Evolutionary conservation across 2,113 vertebrate species (phyloP).

Genomic region (Hypocryptadius cinnamomeus): DNA sequence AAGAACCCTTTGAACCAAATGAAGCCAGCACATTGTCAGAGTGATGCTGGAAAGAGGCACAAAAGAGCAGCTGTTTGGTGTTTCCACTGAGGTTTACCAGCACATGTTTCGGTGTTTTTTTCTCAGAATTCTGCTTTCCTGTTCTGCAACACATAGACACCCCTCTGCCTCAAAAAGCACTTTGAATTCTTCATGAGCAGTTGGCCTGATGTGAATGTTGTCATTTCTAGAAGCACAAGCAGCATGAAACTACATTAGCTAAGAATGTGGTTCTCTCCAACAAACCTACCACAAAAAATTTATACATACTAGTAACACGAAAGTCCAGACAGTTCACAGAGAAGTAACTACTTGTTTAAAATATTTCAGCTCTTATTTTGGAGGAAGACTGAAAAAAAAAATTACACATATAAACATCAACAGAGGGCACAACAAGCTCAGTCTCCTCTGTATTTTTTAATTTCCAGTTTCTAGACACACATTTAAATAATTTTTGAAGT

Average conservation of each 20-base stretch:
- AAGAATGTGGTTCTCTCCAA: not conserved
- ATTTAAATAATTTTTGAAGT: not conserved
- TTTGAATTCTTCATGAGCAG: not conserved
- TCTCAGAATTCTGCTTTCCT: not conserved
- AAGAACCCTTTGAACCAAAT: not conserved
- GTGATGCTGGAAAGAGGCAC: not conserved
- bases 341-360: not conserved
- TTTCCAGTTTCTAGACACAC: not conserved
- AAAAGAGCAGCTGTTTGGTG: not conserved
- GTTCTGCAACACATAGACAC: not conserved
- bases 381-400: not conserved
- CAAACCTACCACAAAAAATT: not conserved
- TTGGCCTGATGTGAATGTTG: not conserved
- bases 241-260: rapidly evolving
- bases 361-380: not conserved
- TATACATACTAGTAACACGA: rapidly evolving
- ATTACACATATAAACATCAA: not conserved
- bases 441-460: not conserved
- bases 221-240: not conserved
- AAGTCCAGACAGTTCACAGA: not conserved
- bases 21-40: not conserved
- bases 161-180: not conserved
- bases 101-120: not conserved
- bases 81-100: not conserved
- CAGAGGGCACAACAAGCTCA: rapidly evolving